Conservation (phyloP, 1,140 invertebrate genomes). For the Drosophila carrolli region DNA sequence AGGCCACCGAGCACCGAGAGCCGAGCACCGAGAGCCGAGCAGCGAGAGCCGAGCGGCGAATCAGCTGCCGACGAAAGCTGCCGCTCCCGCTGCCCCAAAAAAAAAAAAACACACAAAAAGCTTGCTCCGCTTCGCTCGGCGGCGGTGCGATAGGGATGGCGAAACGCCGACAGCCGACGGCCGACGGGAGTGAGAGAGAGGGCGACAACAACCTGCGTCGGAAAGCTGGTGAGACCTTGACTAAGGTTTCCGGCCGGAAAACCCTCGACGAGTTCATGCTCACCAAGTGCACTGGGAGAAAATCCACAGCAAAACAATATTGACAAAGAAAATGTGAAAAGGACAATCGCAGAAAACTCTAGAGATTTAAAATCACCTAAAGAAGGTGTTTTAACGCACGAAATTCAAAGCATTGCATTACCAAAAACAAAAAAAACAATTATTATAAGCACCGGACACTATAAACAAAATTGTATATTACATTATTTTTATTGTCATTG, state of each 20-base stretch:
- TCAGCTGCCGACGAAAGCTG: slow-evolving; percentile 7
- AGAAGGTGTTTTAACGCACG: too few species aligned
- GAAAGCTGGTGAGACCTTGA: slow-evolving; percentile 45
- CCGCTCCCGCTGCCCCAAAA: slow-evolving; percentile 3
- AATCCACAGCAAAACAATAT: neutral
- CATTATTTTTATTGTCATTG: too few species aligned
- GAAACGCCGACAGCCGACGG: neutral
- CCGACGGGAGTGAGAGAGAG: slow-evolving; percentile 3
- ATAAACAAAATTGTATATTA: too few species aligned
- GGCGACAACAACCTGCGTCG: slow-evolving; percentile 41
- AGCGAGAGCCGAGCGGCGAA: neutral
- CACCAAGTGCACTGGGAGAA: neutral
- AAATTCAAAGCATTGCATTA: too few species aligned
- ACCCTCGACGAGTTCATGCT: slow-evolving; percentile 27
- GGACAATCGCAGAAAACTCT: too few species aligned
- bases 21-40: slow-evolving; percentile 12
- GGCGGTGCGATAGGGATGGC: slow-evolving; percentile 6
- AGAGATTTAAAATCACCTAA: neutral
- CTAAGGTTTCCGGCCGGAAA: slow-evolving; percentile 52
- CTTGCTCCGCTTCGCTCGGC: slow-evolving; percentile 10
- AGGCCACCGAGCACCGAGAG: slow-evolving; percentile 8
- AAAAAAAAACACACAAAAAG: slow-evolving; percentile 20
- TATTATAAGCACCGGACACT: too few species aligned
- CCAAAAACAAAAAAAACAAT: too few species aligned
- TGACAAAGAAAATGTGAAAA: too few species aligned